phyloP scores from a whole-genome alignment of 2,113 vertebrate species.

The Lipotes vexillifer region DNA sequence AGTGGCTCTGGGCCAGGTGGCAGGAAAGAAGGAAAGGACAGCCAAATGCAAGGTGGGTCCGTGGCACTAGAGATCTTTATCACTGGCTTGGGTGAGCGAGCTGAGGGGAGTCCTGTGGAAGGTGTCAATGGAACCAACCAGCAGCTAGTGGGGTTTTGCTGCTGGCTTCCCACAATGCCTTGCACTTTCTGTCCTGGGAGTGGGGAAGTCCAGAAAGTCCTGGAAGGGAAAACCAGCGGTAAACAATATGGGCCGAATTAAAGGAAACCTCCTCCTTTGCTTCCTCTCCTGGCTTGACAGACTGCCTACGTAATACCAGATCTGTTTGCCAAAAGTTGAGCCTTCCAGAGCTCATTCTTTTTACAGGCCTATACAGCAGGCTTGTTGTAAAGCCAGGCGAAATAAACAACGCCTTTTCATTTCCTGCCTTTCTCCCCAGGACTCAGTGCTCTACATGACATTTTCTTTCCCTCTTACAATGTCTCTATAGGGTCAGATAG shows the following conservation, averaged over 20 bases:
- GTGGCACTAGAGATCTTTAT: no score
- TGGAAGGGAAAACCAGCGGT: background rate
- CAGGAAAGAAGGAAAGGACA: background rate
- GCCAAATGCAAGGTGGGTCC: background rate
- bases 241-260: background rate
- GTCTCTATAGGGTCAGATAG: background rate
- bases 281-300: conserved; percentile 20
- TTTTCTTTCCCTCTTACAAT: conserved; percentile 24
- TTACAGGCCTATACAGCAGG: background rate
- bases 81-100: background rate
- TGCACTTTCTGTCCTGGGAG: background rate
- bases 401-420: conserved; percentile 29
- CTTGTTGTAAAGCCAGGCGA: background rate
- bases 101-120: background rate
- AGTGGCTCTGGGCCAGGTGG: background rate
- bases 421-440: conserved; percentile 45
- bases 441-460: background rate
- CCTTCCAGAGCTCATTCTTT: conserved; percentile 29
- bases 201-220: background rate
- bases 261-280: conserved; percentile 39
- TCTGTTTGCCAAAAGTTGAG: conserved; percentile 24
- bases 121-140: background rate
- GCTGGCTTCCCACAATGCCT: background rate
- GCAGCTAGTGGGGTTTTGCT: background rate
- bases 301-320: background rate